Evolutionary conservation across 2,888 invertebrate species (phyloP), one percentile per base, ranked within the genome.

Genomic region (Drosophila diplacantha): DNA sequence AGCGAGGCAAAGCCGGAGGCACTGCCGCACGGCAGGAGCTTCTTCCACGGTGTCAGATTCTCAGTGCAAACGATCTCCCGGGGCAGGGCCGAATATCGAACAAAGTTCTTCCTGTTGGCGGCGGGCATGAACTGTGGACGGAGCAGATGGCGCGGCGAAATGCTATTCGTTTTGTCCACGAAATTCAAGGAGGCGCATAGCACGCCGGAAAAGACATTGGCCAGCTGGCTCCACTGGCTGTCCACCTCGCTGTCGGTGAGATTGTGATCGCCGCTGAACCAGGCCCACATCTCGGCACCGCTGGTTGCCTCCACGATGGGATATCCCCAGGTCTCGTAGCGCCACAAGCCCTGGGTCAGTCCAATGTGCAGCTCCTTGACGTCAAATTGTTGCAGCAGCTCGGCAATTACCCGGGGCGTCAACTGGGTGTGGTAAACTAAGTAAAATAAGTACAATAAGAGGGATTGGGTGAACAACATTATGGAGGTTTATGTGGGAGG

Each of bases 41-140:
- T 99, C 84, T 97, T 97, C 95, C 98, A 99, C 0, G 99, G 99
- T 14, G 99, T 99, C 78, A 99, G 90, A 90, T 99, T 99, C 90
- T 99, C 99, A 0, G 99, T 99, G 86, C 99, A 99, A 5, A 98
- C 97, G 78, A 96, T 95, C 90, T 99, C 99, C 71, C 96, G 91
- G 0, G 99, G 97, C 65, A 99, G 88, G n/a, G 95, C 93, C 1
- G 98, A 94, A 89, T 98, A 98, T 78, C 95, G 77, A 88, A 90
- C 83, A 90, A 69, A 73, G 87, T 96, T 97, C 80, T 94, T 72
- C 89, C 90, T 79, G 90, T 68, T 60, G 38, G 44, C 43, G 90
- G 62, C 39, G 90, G 62, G 66, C 49, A 83, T 84, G 59, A 85
- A 86, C 82, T 88, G 74, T 0, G 96, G 97, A 77, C 93, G 91